These are phyloP conservation scores for Bagarius yarrelli DNA, from an alignment of 2,113 vertebrate genomes.

Conservation along the genomic window DNA sequence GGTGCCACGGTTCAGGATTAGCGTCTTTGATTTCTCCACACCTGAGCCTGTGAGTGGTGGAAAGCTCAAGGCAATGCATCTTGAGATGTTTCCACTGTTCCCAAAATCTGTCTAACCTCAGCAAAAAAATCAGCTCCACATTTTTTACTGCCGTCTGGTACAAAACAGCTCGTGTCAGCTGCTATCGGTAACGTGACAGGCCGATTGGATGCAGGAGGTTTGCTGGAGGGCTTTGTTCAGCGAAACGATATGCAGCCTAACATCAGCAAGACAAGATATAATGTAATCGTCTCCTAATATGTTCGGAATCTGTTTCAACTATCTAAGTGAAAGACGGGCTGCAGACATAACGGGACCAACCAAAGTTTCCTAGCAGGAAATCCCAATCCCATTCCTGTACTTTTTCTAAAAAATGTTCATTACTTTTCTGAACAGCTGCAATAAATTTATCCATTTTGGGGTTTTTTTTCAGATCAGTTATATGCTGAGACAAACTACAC, in stretches of 20 bases:
- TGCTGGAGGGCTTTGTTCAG: constrained; percentile 3
- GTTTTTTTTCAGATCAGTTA: background rate
- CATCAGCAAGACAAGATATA: background rate
- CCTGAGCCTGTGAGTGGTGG: background rate
- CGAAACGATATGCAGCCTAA: background rate
- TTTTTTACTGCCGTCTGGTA: background rate
- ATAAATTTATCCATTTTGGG: background rate
- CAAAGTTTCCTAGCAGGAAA: background rate
- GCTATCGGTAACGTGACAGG: background rate
- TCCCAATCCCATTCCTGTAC: background rate
- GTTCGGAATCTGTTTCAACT: background rate
- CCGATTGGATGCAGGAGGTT: background rate
- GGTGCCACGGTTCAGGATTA: background rate
- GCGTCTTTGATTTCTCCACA: background rate
- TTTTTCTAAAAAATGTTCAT: background rate
- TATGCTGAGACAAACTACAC: background rate
- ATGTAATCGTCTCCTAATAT: background rate
- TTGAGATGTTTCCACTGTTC: background rate
- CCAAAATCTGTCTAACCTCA: background rate
- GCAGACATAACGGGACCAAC: background rate
- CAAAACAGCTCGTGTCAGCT: constrained; percentile 2
- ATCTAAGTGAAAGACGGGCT: background rate
- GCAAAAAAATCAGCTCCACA: background rate
- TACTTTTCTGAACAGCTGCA: background rate
- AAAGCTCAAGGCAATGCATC: constrained; percentile 3